Evolutionary conservation across 2,888 invertebrate species (phyloP), one percentile per base, ranked within the genome.

Genomic region (Calephelis perditalis): DNA sequence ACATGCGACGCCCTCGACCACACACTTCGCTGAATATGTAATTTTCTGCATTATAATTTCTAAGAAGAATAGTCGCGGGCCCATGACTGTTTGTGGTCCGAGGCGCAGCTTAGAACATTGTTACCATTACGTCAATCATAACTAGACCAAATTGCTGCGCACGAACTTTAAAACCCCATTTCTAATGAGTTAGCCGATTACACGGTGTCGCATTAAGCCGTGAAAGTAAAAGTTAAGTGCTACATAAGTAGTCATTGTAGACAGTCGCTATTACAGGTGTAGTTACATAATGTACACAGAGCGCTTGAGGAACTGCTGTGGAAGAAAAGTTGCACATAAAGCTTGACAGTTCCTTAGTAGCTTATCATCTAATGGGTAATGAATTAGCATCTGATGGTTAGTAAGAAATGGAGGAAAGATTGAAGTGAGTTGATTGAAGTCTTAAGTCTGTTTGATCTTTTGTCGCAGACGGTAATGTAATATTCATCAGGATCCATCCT

Each of bases 161-260:
- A 54, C 35, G 52, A 54, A 54, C 36, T 52, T 52, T 26, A 52
- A 52, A 52, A 52, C 36, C 36, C 52, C 26, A 52, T 52, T 52
- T 52, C 52, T 52, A 52, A 52, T 52, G 52, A 52, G 52, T 52
- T 52, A 52, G 35, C 26, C 35, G 52, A 52, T 52, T 52, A 52
- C 35, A 52, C 52, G 52, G 35, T 36, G 52, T 52, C 52, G 52
- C 52, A 52, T 52, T 52, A 36, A 52, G 36, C 52, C 52, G 52
- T 52, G 52, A 52, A 52, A 52, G 52, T 52, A 52, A 52, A 52
- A 52, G 52, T 52, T 52, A 52, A 52, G 52, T 52, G 52, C 36
- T 7, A 52, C 35, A 36, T 52, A 36, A 35, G 52, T 52, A 52
- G 52, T 26, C 49, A 10, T 35, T 26, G 35, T 35, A 52, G 52